Percentiles rank a stretch among this genome's conserved stretches.
These are phyloP conservation scores for Theristus sp. DNA, from an alignment of 2,888 invertebrate genomes.

Conservation along the genomic window DNA sequence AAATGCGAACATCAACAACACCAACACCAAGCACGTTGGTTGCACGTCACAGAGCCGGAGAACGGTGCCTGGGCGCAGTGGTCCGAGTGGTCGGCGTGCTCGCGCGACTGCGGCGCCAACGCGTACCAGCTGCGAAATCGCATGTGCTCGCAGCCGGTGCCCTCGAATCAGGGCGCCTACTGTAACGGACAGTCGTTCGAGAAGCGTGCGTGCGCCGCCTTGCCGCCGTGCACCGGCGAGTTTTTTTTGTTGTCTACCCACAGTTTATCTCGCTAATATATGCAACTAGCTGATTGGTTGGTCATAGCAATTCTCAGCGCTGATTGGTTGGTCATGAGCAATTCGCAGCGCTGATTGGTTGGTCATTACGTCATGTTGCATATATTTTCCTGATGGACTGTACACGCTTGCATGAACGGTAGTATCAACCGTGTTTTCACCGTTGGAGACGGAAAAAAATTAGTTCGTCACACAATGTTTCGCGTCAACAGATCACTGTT, in stretches of 20 bases:
- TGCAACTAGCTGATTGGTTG: neutral
- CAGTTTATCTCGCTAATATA: too few relatives aligned
- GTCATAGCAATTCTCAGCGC: neutral
- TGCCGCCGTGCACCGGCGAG: constrained; percentile 11
- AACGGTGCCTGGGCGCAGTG: constrained; percentile 22
- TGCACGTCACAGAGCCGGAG: constrained; percentile 5
- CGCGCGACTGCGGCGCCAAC: constrained; percentile 16
- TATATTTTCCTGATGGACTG: too few relatives aligned
- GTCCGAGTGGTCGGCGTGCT: constrained; percentile 23
- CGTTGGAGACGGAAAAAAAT: too few relatives aligned
- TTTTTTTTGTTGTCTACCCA: neutral
- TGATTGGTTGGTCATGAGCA: too few relatives aligned
- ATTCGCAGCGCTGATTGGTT: too few relatives aligned
- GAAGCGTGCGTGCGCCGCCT: constrained; percentile 19
- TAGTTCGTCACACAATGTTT: too few relatives aligned
- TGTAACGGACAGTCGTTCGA: constrained; percentile 27
- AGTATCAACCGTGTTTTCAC: too few relatives aligned
- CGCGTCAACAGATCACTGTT: too few relatives aligned
- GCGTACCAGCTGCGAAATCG: constrained; percentile 20
- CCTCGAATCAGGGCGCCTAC: constrained; percentile 25
- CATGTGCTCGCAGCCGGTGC: constrained; percentile 26
- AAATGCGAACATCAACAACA: too few relatives aligned
- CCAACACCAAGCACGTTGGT: neutral
- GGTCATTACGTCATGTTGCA: too few relatives aligned
- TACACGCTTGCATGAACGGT: too few relatives aligned